Conservation (phyloP, 2,888 invertebrate genomes). For the Didymodactylos carnosus region DNA sequence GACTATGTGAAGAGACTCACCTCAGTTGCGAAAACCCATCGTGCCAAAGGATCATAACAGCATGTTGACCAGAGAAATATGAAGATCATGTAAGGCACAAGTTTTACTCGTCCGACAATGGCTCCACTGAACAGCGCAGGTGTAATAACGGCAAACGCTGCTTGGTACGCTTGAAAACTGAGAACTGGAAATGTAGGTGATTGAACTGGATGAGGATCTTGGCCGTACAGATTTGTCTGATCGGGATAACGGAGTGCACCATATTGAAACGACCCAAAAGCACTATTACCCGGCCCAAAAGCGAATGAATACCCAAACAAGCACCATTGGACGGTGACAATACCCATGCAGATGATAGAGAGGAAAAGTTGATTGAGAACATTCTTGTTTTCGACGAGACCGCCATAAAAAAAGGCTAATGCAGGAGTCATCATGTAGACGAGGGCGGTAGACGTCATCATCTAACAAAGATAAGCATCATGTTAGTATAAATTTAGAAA, state of each 20-base stretch:
- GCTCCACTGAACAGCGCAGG: not conserved
- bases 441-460: not conserved
- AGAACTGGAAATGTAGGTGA: not conserved
- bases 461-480: too few relatives aligned
- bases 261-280: not conserved
- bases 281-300: not conserved
- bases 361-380: not conserved
- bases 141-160: not conserved
- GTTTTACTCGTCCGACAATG: not conserved
- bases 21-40: not conserved
- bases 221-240: too few relatives aligned
- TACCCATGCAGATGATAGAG: not conserved
- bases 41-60: not conserved
- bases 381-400: not conserved
- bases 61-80: not conserved
- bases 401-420: not conserved
- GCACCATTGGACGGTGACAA: not conserved
- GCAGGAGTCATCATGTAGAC: not conserved
- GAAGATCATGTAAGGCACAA: not conserved
- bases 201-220: not conserved
- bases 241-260: not conserved
- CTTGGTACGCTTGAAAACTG: not conserved
- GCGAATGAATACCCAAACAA: not conserved
- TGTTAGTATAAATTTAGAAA: too few relatives aligned
- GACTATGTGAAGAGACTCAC: too few relatives aligned